These are phyloP conservation scores for Ichneumoninae sp. DNA, from an alignment of 2,888 invertebrate genomes.

Conservation along the genomic window DNA sequence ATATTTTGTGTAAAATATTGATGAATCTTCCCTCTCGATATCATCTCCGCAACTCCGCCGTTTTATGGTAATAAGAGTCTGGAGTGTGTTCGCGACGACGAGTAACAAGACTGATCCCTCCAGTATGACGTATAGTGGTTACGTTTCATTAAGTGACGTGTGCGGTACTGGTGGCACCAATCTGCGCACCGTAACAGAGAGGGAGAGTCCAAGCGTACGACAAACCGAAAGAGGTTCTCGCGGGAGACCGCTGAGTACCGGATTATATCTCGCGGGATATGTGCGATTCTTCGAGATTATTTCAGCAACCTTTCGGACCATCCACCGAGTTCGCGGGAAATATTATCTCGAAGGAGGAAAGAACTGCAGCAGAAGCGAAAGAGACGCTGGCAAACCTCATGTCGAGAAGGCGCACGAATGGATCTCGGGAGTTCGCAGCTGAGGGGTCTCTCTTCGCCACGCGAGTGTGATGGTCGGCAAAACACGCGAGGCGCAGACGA, in stretches of 20 bases:
- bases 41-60: conserved; percentile 54
- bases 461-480: not conserved
- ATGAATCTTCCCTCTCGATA: conserved; percentile 23
- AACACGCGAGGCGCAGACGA: not conserved
- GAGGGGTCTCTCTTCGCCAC: not conserved
- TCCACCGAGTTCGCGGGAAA: conserved; percentile 8
- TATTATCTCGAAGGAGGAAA: not conserved
- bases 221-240: conserved; percentile 27
- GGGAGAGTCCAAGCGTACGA: conserved; percentile 40
- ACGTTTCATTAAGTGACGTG: conserved; percentile 73
- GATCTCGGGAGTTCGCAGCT: not conserved
- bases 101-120: conserved; percentile 24
- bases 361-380: not conserved
- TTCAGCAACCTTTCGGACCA: conserved; percentile 14
- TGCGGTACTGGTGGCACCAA: conserved; percentile 68
- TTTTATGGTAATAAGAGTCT: conserved; percentile 71
- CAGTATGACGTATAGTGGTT: conserved; percentile 70
- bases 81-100: conserved; percentile 44
- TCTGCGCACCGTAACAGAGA: conserved; percentile 23
- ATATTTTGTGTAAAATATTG: not conserved
- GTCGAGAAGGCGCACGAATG: not conserved
- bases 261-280: conserved; percentile 40
- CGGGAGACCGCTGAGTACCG: conserved; percentile 40
- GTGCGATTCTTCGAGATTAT: conserved; percentile 51
- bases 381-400: not conserved